A percentile compares a stretch with the other conserved stretches of the same genome.
phyloP scores from a whole-genome alignment of 2,888 invertebrate genomes.

The Artemia sinica region DNA sequence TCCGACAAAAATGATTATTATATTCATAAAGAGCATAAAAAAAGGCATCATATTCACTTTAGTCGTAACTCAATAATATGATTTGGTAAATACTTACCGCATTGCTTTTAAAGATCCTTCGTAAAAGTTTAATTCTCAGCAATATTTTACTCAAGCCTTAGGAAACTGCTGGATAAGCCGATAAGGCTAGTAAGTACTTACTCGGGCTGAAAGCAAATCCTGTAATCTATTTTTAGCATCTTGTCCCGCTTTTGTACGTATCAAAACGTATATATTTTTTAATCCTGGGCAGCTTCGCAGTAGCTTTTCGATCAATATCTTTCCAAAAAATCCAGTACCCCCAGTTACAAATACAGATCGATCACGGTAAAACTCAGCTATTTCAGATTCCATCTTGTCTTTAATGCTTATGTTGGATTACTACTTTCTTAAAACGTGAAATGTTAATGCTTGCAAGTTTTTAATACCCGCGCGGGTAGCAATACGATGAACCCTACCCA shows the following conservation, averaged over 20 bases:
- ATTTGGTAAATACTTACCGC: too few species aligned
- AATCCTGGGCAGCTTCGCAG: conserved; percentile 7
- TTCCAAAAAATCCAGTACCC: not conserved
- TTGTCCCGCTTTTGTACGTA: not conserved
- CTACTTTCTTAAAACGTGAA: not conserved
- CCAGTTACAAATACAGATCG: not conserved
- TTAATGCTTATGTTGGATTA: not conserved
- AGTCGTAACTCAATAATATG: too few species aligned
- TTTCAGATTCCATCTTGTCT: conserved; percentile 11
- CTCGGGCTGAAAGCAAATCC: not conserved
- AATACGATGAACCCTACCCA: too few species aligned
- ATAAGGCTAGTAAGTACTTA: not conserved
- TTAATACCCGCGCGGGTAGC: too few species aligned
- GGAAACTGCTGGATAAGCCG: not conserved
- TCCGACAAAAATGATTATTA: too few species aligned
- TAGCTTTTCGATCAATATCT: not conserved
- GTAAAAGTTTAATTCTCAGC: too few species aligned
- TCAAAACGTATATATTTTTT: not conserved
- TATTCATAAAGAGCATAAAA: too few species aligned
- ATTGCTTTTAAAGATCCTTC: too few species aligned
- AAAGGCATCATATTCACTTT: too few species aligned
- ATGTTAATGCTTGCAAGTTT: too few species aligned
- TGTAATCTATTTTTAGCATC: conserved; percentile 5
- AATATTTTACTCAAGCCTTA: too few species aligned
- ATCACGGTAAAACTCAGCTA: conserved; percentile 7